Evolutionary conservation across 2,113 vertebrate genomes (phyloP).

Genomic region (Dasyprocta punctata): DNA sequence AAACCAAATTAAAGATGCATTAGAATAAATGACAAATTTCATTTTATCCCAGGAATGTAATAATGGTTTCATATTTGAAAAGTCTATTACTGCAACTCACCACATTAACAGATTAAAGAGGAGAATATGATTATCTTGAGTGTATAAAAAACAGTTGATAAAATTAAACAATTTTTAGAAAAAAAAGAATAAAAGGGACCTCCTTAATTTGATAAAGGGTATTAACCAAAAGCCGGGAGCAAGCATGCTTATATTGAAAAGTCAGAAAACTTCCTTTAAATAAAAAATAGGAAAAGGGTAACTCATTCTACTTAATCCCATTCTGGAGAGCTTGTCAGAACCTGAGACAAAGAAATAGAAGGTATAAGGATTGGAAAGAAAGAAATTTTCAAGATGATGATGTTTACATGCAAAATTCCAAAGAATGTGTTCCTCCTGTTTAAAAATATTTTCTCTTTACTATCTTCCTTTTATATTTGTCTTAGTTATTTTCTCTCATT

Average conservation of each 20-base stretch:
- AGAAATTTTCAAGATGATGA: conserved; percentile 11
- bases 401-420: not conserved
- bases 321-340: not conserved
- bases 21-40: conserved; percentile 6
- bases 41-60: conserved; percentile 10
- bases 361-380: not conserved
- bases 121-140: not conserved
- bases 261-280: conserved; percentile 10
- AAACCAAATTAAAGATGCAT: not conserved
- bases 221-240: not conserved
- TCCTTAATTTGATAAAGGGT: conserved; percentile 35
- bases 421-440: not conserved
- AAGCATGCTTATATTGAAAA: not conserved
- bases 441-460: not conserved
- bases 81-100: not conserved
- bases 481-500: not conserved
- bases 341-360: not conserved
- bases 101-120: conserved; percentile 45
- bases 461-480: not conserved
- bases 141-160: not conserved
- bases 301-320: not conserved
- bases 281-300: not conserved
- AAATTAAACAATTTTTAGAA: conserved; percentile 4
- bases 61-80: not conserved
- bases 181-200: not conserved